Evolutionary conservation across 2,888 invertebrate genomes (phyloP).

Genomic region (Sphaeridia pumilis): DNA sequence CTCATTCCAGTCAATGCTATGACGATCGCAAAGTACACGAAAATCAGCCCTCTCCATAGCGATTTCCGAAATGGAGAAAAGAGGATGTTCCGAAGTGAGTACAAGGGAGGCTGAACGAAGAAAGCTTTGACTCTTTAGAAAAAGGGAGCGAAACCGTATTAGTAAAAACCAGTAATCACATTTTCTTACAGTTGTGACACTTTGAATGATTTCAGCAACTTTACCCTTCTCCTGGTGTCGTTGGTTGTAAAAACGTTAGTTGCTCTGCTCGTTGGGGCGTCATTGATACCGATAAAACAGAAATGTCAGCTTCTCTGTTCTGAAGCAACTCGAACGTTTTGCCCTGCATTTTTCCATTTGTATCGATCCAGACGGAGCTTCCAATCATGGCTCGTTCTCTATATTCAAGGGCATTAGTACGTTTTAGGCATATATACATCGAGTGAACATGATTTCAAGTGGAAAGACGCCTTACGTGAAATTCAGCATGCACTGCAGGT

Average conservation of each 20-base stretch:
- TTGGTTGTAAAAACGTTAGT: not conserved
- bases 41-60: not conserved
- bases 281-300: not conserved
- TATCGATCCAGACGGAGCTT: not conserved
- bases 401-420: too few relatives aligned
- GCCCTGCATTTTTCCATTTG: not conserved
- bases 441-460: too few relatives aligned
- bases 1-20: not conserved
- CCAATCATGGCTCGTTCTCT: not conserved
- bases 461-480: conserved; percentile 1
- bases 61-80: not conserved
- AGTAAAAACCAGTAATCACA: not conserved
- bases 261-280: not conserved
- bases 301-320: not conserved
- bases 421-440: too few relatives aligned
- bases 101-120: not conserved
- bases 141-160: not conserved
- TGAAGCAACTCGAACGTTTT: not conserved
- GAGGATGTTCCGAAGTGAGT: not conserved
- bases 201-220: not conserved
- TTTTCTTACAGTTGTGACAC: not conserved
- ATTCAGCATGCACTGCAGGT: not conserved
- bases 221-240: not conserved
- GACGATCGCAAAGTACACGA: not conserved
- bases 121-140: not conserved